Percentiles rank a stretch among this genome's conserved stretches.
phyloP scores from a whole-genome alignment of 1,140 invertebrate genomes.

The Drosophila albomicans region DNA sequence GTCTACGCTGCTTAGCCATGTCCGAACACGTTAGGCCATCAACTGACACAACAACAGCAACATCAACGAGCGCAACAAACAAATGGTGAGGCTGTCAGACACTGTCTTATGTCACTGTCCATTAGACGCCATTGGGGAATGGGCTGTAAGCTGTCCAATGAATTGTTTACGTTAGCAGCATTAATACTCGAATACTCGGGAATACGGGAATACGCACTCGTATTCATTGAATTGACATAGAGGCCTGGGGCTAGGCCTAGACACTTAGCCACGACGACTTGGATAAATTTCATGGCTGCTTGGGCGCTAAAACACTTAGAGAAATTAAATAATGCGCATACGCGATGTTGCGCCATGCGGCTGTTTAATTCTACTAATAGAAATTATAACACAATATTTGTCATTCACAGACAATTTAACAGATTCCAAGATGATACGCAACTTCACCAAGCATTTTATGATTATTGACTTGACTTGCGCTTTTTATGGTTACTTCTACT shows the following conservation, averaged over 20 bases:
- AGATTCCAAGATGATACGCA: conserved; percentile 56
- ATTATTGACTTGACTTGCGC: conserved; percentile 75
- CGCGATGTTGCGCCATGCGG: conserved; percentile 53
- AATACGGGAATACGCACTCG: conserved; percentile 23
- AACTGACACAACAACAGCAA: conserved; percentile 42
- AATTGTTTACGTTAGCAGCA: conserved; percentile 43
- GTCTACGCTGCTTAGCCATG: conserved; percentile 72
- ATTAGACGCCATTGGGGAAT: conserved; percentile 59
- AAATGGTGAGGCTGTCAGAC: conserved; percentile 53
- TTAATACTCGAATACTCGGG: conserved; percentile 15
- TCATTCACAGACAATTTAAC: conserved; percentile 82
- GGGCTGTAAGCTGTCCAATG: conserved; percentile 54
- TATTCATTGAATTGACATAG: conserved; percentile 41
- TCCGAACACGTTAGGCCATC: conserved; percentile 77
- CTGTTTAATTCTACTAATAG: conserved; percentile 79
- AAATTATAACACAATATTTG: conserved; percentile 83
- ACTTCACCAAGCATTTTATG: conserved; percentile 59
- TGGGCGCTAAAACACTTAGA: conserved; percentile 69
- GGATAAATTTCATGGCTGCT: conserved; percentile 59
- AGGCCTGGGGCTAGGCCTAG: conserved; percentile 11
- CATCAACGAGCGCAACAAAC: conserved; percentile 32
- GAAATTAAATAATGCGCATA: conserved; percentile 80
- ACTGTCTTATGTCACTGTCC: conserved; percentile 77
- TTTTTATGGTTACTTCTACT: conserved; percentile 41
- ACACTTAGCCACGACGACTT: conserved; percentile 21